Base-by-base conservation (phyloP, 2,888 invertebrate genomes). In the Erynnis tages region DNA sequence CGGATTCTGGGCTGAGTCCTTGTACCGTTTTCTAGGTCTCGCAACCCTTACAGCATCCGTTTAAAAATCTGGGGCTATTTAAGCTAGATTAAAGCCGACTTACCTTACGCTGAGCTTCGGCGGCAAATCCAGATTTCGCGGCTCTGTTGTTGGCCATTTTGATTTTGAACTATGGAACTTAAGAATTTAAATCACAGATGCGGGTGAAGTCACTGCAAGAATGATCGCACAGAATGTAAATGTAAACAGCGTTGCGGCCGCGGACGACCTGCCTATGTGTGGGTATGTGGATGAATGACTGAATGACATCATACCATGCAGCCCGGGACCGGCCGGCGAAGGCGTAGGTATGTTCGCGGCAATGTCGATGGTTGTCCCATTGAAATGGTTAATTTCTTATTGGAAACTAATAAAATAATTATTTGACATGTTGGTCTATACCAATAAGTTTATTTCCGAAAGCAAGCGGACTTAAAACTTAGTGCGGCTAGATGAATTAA, bases 71-170 rank as follows among this genome's bases (percentile, higher is more conserved):
- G 23, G 6, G 23, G 23, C 8, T 2, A 23, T 21, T 27, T 4
- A 8, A 27, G 8, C 10, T 10, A n/a, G 10, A 27, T 27, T 10
- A 2, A 7, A 34, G 17, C 10, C 11, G 40, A 65, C 92, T 92
- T 86, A 98, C 98, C 94, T 97, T 98, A 79, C 95, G 93, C 88
- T 98, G 97, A 47, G 97, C 97, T 84, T 98, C 98, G 54, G 97
- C 97, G 67, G 97, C 98, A 91, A 97, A 96, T 93, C 98, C 98
- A 74, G 96, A 96, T 85, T 96, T 96, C 55, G 96, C 91, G 67
- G 96, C 96, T 81, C 97, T 91, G 91, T 95, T 93, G 83, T 91
- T 93, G 67, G 95, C 95, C 95, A 96, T 96, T 66, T 60, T 79
- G 66, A 74, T 76, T n/a, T n/a, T 70, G 75, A 71, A 57, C 65